A percentile compares a stretch with the other conserved stretches of the same genome.
These are phyloP conservation scores for Intellagama lesueurii DNA, from an alignment of 2,797 vertebrate species.

Conservation along the genomic window DNA sequence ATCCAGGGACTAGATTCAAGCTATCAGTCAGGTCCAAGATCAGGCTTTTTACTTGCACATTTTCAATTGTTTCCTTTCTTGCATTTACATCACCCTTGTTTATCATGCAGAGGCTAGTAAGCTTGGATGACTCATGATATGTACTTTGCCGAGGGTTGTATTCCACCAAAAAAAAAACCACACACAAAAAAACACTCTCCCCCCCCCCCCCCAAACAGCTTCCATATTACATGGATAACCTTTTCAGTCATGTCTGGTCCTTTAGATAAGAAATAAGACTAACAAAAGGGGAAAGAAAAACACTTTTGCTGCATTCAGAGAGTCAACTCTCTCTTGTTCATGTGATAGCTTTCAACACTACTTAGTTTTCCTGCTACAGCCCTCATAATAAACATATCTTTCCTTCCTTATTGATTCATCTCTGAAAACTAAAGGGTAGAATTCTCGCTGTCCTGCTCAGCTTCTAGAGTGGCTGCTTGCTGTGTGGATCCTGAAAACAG, in stretches of 20 bases:
- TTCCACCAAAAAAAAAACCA: not conserved
- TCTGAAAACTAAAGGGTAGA: not conserved
- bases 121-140: not conserved
- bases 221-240: conserved; percentile 18
- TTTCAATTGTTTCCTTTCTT: conserved; percentile 31
- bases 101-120: conserved; percentile 30
- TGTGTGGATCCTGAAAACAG: no score
- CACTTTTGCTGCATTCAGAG: not conserved
- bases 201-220: conserved; percentile 8
- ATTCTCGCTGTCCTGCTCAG: not conserved
- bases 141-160: conserved; percentile 9
- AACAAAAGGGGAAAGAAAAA: not conserved
- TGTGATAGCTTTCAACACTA: not conserved
- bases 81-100: conserved; percentile 30
- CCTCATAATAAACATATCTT: not conserved
- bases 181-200: not conserved
- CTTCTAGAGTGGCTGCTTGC: not conserved
- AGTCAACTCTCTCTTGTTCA: not conserved
- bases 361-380: not conserved
- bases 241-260: conserved; percentile 15
- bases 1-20: not conserved
- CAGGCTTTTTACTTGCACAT: conserved; percentile 1
- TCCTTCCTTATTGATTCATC: not conserved
- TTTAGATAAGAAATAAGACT: not conserved
- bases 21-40: not conserved